phyloP scores from a whole-genome alignment of 2,113 vertebrate species.

The Periophthalmodon schlosseri region DNA sequence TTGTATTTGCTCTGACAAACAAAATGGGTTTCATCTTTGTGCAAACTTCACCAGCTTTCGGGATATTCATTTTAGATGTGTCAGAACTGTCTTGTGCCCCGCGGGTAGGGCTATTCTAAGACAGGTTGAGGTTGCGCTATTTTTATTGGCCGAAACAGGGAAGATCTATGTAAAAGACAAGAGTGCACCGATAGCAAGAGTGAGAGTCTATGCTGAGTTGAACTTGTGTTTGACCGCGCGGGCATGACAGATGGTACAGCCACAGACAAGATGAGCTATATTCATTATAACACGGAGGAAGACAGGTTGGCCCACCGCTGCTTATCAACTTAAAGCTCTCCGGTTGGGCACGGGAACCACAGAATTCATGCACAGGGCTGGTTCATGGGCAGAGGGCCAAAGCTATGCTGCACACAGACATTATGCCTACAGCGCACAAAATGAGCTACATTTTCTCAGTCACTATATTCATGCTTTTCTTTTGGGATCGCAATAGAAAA shows the following conservation, averaged over 20 bases:
- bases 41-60: slow-evolving; percentile 37
- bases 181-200: slow-evolving; percentile 27
- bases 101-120: slow-evolving; percentile 26
- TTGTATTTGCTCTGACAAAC: slow-evolving; percentile 44
- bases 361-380: slow-evolving; percentile 45
- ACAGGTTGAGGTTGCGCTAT: slow-evolving; percentile 47
- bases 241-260: slow-evolving; percentile 66
- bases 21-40: slow-evolving; percentile 28
- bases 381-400: slow-evolving; percentile 54
- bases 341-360: slow-evolving; percentile 42
- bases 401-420: slow-evolving; percentile 37
- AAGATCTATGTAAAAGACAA: slow-evolving; percentile 17
- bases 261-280: slow-evolving; percentile 48
- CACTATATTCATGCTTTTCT: slow-evolving; percentile 17
- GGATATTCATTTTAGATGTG: slow-evolving; percentile 16
- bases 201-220: slow-evolving; percentile 45
- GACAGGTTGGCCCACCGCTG: slow-evolving; percentile 53
- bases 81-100: slow-evolving; percentile 27
- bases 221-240: slow-evolving; percentile 47
- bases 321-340: slow-evolving; percentile 67
- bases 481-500: neutral
- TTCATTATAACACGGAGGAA: slow-evolving; percentile 63
- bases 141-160: slow-evolving; percentile 48
- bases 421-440: slow-evolving; percentile 34
- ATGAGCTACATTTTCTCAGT: slow-evolving; percentile 45